Base-by-base conservation (phyloP, 2,888 invertebrate species). In the Caenorhabditis panamensis region DNA sequence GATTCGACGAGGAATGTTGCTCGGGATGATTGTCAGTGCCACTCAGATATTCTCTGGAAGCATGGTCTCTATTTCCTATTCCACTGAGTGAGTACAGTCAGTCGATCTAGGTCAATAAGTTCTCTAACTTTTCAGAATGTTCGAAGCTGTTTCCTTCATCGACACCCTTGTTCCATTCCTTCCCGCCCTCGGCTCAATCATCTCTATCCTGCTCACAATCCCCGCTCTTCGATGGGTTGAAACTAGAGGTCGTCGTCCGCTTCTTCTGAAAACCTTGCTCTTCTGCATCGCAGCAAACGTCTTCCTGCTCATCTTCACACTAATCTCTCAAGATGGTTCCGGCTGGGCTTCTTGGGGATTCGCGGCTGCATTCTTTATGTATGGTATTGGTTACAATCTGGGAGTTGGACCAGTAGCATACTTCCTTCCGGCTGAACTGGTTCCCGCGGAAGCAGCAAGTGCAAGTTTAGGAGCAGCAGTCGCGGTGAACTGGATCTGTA, bases 401-500 rank as follows among this genome's bases (percentile, higher is more conserved):
- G 89, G 89, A 13, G 78, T 82, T n/a, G 89, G 89, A 6, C 89
- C 89, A 24, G 80, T 89, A 9, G 83, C 88, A 3, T 89, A 88
- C 59, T 89, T 89, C 54, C 75, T 89, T 1, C 87, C 89, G 0
- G 88, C 84, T 0, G 89, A 89, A 54, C 67, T 89, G n/a, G 89
- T 89, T 1, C 79, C 80, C 18, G 69, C 83, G 0, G 85, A 84
- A 76, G 83, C 85, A 3, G 82, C 82, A 4, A 69, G 80, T 36
- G 78, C 80, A 11, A 78, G 84, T 47, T 56, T 85, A 26, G 83
- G 89, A 5, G 75, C 81, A 2, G 83, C 88, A 0, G 89, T 89
- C 6, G 89, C 89, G 9, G 73, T 79, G 9, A 89, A 89, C 59
- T 89, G 89, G 88, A 58, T 88, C 2, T 83, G 82, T 44, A 86